A percentile compares a stretch with the other conserved stretches of the same genome.
phyloP scores from a whole-genome alignment of 92 coral and sea anemone species.

The Galaxea fascicularis region DNA sequence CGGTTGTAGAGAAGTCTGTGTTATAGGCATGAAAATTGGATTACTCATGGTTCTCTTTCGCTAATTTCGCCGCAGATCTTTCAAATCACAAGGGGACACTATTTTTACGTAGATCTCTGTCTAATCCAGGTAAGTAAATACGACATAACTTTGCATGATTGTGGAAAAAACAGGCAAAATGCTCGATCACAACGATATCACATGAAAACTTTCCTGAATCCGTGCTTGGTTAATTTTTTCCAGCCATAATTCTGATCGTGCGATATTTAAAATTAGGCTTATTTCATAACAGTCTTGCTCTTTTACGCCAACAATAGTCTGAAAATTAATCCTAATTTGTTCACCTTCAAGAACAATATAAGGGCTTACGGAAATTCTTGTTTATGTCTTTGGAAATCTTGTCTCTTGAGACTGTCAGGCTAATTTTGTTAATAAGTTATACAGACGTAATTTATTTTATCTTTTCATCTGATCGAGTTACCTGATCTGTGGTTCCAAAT shows the following conservation, averaged over 20 bases:
- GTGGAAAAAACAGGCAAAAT: neutral
- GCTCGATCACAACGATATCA: slow-evolving; percentile 22
- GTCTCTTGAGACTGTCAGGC: neutral
- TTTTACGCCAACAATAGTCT: neutral
- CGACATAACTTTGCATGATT: neutral
- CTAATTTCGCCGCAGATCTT: slow-evolving; percentile 77
- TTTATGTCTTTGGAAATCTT: neutral
- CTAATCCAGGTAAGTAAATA: slow-evolving; percentile 53
- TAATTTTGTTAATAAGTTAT: neutral
- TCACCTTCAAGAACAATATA: neutral
- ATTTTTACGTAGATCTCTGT: slow-evolving; percentile 85
- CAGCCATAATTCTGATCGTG: neutral
- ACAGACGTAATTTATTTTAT: neutral
- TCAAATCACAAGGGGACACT: slow-evolving; percentile 97
- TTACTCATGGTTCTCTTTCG: slow-evolving; percentile 29
- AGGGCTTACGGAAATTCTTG: neutral
- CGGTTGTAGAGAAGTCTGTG: neutral
- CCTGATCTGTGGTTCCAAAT: neutral
- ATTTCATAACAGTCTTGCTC: neutral
- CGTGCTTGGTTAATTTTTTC: neutral
- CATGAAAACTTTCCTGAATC: neutral
- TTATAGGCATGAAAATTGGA: neutral
- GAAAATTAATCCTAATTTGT: neutral
- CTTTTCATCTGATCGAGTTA: neutral
- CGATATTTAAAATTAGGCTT: neutral